These are phyloP conservation scores for Sepioteuthis lessoniana DNA, from an alignment of 2,888 invertebrate species.

Conservation along the genomic window DNA sequence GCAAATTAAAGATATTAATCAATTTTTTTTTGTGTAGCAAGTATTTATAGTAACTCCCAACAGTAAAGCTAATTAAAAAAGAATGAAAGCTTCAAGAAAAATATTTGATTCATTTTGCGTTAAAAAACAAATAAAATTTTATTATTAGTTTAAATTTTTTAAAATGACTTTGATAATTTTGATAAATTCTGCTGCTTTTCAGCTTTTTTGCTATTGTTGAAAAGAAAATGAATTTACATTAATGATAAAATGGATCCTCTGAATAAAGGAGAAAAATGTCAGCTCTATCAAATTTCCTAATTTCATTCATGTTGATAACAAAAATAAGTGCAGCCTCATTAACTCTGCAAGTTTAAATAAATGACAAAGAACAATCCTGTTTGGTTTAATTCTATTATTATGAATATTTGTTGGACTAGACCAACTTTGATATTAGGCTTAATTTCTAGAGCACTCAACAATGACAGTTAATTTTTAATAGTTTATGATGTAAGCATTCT, in stretches of 20 bases:
- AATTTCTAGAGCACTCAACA: no score
- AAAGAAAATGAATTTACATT: conserved; percentile 4
- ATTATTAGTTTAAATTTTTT: background rate
- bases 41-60: no score
- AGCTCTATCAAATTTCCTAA: background rate
- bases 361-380: no score
- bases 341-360: background rate
- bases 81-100: background rate
- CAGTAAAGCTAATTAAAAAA: background rate
- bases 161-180: background rate
- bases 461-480: no score
- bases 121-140: background rate
- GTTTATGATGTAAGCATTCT: no score
- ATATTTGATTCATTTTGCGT: background rate
- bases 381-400: no score
- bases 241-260: background rate
- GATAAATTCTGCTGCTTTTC: background rate
- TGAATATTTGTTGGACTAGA: no score
- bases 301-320: background rate
- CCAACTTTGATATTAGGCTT: no score
- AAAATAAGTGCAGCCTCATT: background rate
- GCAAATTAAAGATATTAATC: background rate
- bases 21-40: background rate
- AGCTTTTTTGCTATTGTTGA: background rate
- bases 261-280: background rate